Evolutionary conservation across 2,113 vertebrate species (phyloP).

Genomic region (Procavia capensis): DNA sequence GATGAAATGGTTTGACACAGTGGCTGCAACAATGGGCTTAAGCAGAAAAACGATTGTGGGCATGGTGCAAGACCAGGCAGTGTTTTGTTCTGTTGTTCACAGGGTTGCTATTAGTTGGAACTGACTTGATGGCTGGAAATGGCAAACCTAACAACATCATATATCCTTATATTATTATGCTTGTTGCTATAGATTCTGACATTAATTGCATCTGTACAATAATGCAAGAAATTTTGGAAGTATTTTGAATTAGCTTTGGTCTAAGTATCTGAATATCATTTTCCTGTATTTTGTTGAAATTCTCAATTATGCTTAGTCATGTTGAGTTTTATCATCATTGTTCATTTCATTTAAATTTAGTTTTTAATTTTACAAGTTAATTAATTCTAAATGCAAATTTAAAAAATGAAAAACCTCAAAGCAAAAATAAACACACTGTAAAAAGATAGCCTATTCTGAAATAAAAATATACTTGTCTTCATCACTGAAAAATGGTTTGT

Average conservation of each 20-base stretch:
- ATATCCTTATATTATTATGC: background rate
- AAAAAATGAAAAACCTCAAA: background rate
- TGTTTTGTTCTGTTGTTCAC: too few species aligned
- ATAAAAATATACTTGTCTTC: conserved; percentile 33
- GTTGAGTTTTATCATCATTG: background rate
- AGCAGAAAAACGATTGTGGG: too few species aligned
- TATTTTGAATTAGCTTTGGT: conserved; percentile 9
- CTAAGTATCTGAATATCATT: background rate
- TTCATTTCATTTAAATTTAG: background rate
- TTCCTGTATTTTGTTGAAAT: background rate
- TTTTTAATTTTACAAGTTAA: background rate
- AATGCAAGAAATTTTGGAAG: background rate
- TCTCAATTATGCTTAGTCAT: background rate
- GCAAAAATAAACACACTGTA: background rate
- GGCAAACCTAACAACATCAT: too few species aligned
- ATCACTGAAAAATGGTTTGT: conserved; percentile 34
- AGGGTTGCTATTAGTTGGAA: too few species aligned
- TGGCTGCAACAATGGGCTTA: too few species aligned
- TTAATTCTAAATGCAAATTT: background rate
- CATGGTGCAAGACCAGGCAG: too few species aligned
- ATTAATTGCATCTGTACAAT: background rate
- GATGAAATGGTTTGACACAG: too few species aligned
- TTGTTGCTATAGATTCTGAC: background rate
- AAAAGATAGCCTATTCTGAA: background rate
- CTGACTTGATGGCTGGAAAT: too few species aligned